Evolutionary conservation across 1,140 invertebrate genomes (phyloP).

Genomic region (Halesus radiatus): DNA sequence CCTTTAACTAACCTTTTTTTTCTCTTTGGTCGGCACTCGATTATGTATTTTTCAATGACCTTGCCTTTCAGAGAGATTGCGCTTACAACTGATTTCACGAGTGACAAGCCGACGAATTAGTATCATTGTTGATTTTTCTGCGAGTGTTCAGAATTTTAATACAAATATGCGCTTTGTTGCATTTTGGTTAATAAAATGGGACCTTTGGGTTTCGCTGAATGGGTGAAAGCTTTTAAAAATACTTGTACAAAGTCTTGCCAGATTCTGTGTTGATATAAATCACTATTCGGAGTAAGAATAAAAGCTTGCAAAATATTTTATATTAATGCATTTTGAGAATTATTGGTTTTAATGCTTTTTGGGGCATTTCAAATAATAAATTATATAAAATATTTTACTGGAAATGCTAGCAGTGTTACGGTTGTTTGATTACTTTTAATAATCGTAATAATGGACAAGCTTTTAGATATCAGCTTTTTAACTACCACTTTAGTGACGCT

Average conservation of each 20-base stretch:
- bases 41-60: conserved; percentile 4
- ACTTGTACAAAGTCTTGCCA: background rate
- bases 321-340: too few relatives aligned
- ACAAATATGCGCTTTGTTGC: conserved; percentile 4
- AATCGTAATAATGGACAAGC: too few relatives aligned
- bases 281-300: too few relatives aligned
- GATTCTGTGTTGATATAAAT: too few relatives aligned
- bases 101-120: conserved; percentile 19
- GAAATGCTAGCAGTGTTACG: too few relatives aligned
- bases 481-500: too few relatives aligned
- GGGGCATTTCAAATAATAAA: too few relatives aligned
- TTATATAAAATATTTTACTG: too few relatives aligned
- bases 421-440: too few relatives aligned
- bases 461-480: too few relatives aligned
- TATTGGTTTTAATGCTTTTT: too few relatives aligned
- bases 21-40: conserved; percentile 9
- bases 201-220: conserved; percentile 2
- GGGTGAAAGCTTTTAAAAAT: background rate
- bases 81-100: conserved; percentile 33
- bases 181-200: background rate
- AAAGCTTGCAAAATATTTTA: too few relatives aligned
- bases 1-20: conserved; percentile 17
- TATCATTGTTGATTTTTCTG: background rate
- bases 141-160: conserved; percentile 9
- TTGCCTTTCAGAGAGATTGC: background rate